Base-by-base conservation (phyloP, 2,888 invertebrate species). In the Allygus modestus region DNA sequence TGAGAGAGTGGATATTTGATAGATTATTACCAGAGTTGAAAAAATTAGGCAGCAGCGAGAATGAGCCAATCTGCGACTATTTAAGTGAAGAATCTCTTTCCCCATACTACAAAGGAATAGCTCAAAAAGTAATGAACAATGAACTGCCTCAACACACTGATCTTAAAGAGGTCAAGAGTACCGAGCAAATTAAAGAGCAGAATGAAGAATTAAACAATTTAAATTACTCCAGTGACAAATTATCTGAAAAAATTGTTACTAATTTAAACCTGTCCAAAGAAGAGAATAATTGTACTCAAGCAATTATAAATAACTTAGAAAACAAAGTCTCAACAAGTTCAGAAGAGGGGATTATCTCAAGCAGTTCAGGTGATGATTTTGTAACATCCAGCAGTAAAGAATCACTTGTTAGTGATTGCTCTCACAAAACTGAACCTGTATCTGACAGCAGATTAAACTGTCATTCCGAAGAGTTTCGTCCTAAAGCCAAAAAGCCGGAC, bases 21-120 rank as follows among this genome's bases (percentile, higher is more conserved):
- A 83, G 83, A 41, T 33, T 83, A 15, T 7, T 83, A 33, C 83
- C 83, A 58, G 83, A 83, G 23, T 17, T 83, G 33, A 51, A 75
- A 37, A 79, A 79, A 37, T 23, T 79, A 28, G 23, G 9, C 15
- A 17, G 5, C 17, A 28, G 26, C 1, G 51, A 82, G 41, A 26
- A n/a, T 28, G 75, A 82, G 7, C 17, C 71, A 0, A 31, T 75
- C 1, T 83, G 75, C 41, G 83, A 83, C 17, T 83, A 54, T 37
- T 54, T 83, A 26, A 58, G 58, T 83, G 17, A 51, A 37, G 75
- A 83, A 58, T 46, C 75, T 37, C 46, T 83, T 26, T 37, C 73
- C 15, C 83, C 83, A 15, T 83, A 83, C 26, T 31, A 43, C 23
- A 54, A 79, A 54, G 33, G n/a, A n/a, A 31, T 37, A 23, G 20